Evolutionary conservation across 1,140 invertebrate genomes (phyloP).

Genomic region (Plodia interpunctella): DNA sequence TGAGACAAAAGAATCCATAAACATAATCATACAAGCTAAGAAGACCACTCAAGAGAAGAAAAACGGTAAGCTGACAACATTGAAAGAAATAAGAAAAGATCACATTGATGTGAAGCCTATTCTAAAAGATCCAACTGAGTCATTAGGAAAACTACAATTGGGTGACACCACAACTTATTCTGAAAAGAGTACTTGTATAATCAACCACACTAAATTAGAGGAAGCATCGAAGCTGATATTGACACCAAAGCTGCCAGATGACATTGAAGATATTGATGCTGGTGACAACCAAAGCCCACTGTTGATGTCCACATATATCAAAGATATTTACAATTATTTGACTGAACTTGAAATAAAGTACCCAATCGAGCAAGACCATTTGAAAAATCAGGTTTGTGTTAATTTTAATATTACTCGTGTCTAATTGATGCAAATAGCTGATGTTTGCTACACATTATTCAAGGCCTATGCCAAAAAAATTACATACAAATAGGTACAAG

Average conservation of each 20-base stretch:
- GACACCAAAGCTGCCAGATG: conserved; percentile 43
- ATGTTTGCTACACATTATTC: no score
- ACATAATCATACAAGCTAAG: conserved; percentile 32
- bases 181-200: conserved; percentile 16
- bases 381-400: conserved; percentile 78
- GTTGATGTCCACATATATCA: conserved; percentile 88
- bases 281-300: conserved; percentile 82
- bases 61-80: conserved; percentile 36
- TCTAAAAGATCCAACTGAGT: conserved; percentile 50
- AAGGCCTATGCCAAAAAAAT: no score
- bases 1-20: conserved; percentile 36
- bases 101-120: conserved; percentile 43
- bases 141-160: conserved; percentile 52
- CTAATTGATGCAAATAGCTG: no score
- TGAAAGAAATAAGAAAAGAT: conserved; percentile 51
- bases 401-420: no score
- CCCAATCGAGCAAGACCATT: conserved; percentile 79
- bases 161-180: conserved; percentile 24
- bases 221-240: background rate
- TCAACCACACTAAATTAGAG: conserved; percentile 15
- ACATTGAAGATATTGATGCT: conserved; percentile 83
- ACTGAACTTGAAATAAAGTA: conserved; percentile 83
- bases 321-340: conserved; percentile 91
- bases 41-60: conserved; percentile 47
- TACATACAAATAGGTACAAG: no score